Percentiles rank a stretch among this genome's conserved stretches.
Evolutionary conservation across 2,113 vertebrate genomes (phyloP).

Genomic region (Megaleporinus macrocephalus): DNA sequence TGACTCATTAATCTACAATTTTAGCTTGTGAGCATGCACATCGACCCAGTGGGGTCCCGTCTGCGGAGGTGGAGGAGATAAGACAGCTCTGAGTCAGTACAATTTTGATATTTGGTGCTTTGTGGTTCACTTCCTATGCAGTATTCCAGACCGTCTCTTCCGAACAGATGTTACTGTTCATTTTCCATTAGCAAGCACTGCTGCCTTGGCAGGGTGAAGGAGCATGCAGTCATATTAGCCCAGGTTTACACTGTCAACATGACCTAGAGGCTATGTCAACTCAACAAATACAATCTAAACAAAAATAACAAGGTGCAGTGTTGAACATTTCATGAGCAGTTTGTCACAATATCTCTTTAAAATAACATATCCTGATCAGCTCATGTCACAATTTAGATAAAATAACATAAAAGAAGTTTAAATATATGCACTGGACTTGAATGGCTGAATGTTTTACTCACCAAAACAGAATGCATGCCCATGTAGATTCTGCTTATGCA

Average conservation of each 20-base stretch:
- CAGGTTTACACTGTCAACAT: neutral
- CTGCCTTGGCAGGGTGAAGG: neutral
- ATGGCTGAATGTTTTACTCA: slow-evolving; percentile 70
- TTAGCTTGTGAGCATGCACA: slow-evolving; percentile 23
- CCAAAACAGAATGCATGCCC: slow-evolving; percentile 99
- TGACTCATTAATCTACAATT: slow-evolving; percentile 42
- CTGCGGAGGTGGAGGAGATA: slow-evolving; percentile 32
- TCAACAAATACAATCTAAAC: neutral
- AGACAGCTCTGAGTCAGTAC: slow-evolving; percentile 7
- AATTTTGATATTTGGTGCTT: neutral
- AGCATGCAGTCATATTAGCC: neutral
- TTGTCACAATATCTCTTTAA: no score
- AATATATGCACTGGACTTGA: neutral
- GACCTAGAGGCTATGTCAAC: neutral
- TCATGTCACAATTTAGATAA: neutral
- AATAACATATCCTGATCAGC: no score
- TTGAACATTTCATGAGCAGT: no score
- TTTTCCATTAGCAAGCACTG: neutral
- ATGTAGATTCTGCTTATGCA: slow-evolving; percentile 97
- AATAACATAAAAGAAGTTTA: neutral
- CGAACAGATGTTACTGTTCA: neutral
- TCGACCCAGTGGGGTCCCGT: neutral
- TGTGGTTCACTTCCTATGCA: neutral
- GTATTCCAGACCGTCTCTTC: neutral
- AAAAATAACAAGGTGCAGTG: neutral